A percentile compares a stretch with the other conserved stretches of the same genome.
These are phyloP conservation scores for Oxyteleia sp. DNA, from an alignment of 2,888 invertebrate species.

Conservation along the genomic window DNA sequence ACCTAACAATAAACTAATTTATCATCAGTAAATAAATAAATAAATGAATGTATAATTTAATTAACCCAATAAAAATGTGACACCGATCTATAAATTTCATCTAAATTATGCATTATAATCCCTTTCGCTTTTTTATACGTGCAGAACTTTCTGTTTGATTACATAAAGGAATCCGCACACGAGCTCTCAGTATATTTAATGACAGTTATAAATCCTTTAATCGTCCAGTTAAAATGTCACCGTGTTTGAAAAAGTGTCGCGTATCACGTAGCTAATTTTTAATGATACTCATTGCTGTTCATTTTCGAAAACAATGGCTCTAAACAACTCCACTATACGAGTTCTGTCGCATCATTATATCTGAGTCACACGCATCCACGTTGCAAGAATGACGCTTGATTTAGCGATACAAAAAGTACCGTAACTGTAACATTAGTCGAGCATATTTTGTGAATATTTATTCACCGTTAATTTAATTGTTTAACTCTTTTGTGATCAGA, in stretches of 20 bases:
- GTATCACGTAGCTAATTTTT: slow-evolving; percentile 34
- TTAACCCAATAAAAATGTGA: neutral
- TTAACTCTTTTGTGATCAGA: too few relatives aligned
- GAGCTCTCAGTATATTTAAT: slow-evolving; percentile 37
- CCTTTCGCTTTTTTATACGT: slow-evolving; percentile 1
- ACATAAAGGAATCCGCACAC: slow-evolving; percentile 40
- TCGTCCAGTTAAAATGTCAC: slow-evolving; percentile 44
- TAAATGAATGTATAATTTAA: neutral
- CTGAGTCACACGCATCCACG: neutral
- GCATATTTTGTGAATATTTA: too few relatives aligned
- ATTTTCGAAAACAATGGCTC: slow-evolving; percentile 18
- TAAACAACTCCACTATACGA: slow-evolving; percentile 15
- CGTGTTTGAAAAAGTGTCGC: slow-evolving; percentile 39
- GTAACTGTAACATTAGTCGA: too few relatives aligned
- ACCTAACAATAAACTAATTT: too few relatives aligned
- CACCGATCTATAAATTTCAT: neutral
- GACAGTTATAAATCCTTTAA: slow-evolving; percentile 39
- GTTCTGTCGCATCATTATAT: slow-evolving; percentile 22
- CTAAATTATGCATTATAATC: slow-evolving; percentile 29
- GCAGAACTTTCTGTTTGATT: slow-evolving; percentile 51
- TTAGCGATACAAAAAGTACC: slow-evolving; percentile 2
- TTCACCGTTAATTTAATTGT: too few relatives aligned
- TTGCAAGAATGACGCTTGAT: neutral
- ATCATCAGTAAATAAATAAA: neutral
- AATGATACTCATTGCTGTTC: slow-evolving; percentile 32